Evolutionary conservation across 35 echinoderm and acorn worm genomes (phyloP).

Genomic region (Apostichopus californicus): DNA sequence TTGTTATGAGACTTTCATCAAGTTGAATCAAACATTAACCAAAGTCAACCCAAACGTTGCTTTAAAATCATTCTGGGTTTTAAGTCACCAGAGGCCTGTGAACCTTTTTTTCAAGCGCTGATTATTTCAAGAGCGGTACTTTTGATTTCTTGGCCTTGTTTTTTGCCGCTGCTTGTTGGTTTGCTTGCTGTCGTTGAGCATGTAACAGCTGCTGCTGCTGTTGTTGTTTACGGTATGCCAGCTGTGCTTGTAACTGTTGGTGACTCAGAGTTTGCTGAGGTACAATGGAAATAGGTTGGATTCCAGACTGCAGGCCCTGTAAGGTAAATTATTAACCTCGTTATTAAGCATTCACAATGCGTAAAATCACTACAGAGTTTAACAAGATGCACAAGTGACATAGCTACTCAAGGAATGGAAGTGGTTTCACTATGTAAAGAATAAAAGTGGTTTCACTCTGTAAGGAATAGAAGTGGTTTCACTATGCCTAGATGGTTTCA

Average conservation of each 20-base stretch:
- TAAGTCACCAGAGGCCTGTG: no score
- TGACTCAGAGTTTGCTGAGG: background rate
- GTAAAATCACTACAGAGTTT: no score
- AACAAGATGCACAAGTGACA: background rate
- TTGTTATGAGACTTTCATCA: no score
- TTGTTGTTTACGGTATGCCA: slow-evolving; percentile 21
- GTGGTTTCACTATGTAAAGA: no score
- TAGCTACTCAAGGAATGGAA: background rate
- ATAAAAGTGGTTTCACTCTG: no score
- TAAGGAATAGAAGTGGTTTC: no score
- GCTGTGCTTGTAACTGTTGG: slow-evolving; percentile 19
- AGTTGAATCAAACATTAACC: no score
- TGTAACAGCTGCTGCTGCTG: slow-evolving; percentile 23
- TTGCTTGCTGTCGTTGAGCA: background rate
- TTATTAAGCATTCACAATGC: no score
- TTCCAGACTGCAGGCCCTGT: background rate
- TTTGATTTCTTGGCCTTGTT: slow-evolving; percentile 38
- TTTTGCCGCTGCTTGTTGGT: slow-evolving; percentile 3
- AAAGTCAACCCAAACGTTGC: no score
- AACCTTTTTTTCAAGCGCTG: background rate
- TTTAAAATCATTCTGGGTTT: no score
- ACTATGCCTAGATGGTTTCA: no score
- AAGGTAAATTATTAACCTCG: no score
- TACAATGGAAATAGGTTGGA: slow-evolving; percentile 5
- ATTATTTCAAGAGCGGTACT: slow-evolving; percentile 4